phyloP scores from a whole-genome alignment of 2,888 invertebrate genomes.

The Aleiodes leptofemur region DNA sequence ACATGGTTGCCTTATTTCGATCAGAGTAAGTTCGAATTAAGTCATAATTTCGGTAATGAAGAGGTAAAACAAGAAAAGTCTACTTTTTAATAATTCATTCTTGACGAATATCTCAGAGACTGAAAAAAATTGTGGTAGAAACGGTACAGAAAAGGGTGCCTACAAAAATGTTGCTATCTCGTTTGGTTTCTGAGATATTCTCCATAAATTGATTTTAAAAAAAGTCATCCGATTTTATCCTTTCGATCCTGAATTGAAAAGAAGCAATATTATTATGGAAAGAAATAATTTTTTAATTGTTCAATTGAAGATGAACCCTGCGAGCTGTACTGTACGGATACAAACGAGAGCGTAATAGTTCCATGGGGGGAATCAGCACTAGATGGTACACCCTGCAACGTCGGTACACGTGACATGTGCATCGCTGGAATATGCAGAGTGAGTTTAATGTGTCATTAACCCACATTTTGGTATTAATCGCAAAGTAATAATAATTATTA shows the following conservation, averaged over 20 bases:
- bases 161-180: too few species aligned
- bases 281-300: not conserved
- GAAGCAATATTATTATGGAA: too few species aligned
- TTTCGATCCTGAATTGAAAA: too few species aligned
- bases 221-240: too few species aligned
- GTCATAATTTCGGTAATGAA: not conserved
- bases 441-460: slow-evolving; percentile 61
- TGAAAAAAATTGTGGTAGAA: too few species aligned
- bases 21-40: slow-evolving; percentile 77
- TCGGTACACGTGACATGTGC: slow-evolving; percentile 81
- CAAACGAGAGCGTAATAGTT: slow-evolving; percentile 78
- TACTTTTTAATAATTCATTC: too few species aligned
- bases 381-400: slow-evolving; percentile 81
- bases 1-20: slow-evolving; percentile 86
- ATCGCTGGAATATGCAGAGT: slow-evolving; percentile 81
- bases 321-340: slow-evolving; percentile 80
- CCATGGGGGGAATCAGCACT: slow-evolving; percentile 79
- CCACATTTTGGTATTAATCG: slow-evolving; percentile 13
- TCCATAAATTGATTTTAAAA: too few species aligned
- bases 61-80: not conserved
- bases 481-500: slow-evolving; percentile 1
- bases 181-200: too few species aligned
- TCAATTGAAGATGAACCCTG: slow-evolving; percentile 76
- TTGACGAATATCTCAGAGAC: not conserved
- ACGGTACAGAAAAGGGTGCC: too few species aligned